Percentiles rank a stretch among this genome's conserved stretches.
Evolutionary conservation across 2,797 vertebrate species (phyloP).

Genomic region (Hyperoplus lanceolatus): DNA sequence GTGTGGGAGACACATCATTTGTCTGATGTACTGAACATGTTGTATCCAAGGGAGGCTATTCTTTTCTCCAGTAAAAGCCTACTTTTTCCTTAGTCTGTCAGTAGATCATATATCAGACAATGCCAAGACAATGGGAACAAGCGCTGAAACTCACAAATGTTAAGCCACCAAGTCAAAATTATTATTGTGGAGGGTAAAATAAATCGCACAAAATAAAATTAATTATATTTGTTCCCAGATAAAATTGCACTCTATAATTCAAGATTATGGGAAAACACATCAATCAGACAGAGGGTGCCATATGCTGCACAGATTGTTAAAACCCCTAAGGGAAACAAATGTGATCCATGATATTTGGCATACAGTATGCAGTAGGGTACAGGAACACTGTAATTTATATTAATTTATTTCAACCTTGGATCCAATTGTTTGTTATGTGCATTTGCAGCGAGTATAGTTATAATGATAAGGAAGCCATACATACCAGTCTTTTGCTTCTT

Average conservation of each 20-base stretch:
- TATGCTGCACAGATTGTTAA: too few species aligned
- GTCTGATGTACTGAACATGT: background rate
- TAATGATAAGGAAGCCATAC: background rate
- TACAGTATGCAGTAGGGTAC: too few species aligned
- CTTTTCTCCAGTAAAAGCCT: constrained; percentile 1
- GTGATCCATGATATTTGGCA: too few species aligned
- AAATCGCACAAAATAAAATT: background rate
- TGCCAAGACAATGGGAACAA: background rate
- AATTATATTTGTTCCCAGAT: background rate
- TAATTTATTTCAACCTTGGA: background rate
- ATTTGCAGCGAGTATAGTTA: background rate
- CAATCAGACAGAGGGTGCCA: too few species aligned
- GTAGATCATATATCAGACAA: background rate
- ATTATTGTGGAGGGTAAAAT: background rate
- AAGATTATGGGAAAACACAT: too few species aligned
- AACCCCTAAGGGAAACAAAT: too few species aligned
- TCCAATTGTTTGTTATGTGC: too few species aligned
- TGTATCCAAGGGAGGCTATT: background rate
- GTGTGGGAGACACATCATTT: background rate
- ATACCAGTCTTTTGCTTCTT: background rate
- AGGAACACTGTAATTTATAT: too few species aligned
- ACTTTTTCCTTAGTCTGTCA: background rate
- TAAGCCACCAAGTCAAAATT: background rate
- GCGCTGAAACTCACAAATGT: background rate
- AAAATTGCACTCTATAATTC: too few species aligned